Conservation (phyloP, 2,113 vertebrate genomes). For the Oplegnathus fasciatus region DNA sequence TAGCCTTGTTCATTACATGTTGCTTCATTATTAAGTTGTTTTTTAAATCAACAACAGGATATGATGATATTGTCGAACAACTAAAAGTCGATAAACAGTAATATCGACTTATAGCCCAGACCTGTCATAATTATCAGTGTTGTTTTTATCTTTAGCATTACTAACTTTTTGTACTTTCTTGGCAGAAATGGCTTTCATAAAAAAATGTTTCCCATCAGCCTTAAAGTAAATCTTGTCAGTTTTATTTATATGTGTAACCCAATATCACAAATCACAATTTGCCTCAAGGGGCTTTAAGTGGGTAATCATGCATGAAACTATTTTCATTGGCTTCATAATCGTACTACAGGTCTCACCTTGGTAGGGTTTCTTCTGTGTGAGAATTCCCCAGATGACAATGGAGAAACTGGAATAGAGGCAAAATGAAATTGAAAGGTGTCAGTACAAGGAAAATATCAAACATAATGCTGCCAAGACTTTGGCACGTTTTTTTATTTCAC, state of each 20-base stretch:
- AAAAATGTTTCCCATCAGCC: neutral
- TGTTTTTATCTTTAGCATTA: neutral
- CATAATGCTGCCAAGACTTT: neutral
- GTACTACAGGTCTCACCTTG: conserved; percentile 85
- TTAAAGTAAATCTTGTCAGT: neutral
- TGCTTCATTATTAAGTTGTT: neutral
- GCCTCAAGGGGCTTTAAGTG: too few relatives aligned
- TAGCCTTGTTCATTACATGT: neutral
- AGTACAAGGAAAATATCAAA: conserved; percentile 1
- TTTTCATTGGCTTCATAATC: neutral
- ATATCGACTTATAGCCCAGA: too few relatives aligned
- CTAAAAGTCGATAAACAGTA: too few relatives aligned
- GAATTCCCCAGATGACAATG: conserved; percentile 96
- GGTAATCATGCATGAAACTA: too few relatives aligned
- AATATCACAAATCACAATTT: too few relatives aligned
- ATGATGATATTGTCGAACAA: neutral
- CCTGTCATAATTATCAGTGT: neutral
- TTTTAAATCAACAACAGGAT: neutral
- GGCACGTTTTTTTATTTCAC: neutral
- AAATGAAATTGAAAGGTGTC: conserved; percentile 8
- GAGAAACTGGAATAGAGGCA: conserved; percentile 88
- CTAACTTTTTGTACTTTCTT: neutral
- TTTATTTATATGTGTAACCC: too few relatives aligned
- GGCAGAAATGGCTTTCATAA: neutral
- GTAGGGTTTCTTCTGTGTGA: conserved; percentile 97